These are phyloP conservation scores for Nomada fabriciana DNA, from an alignment of 2,888 invertebrate genomes.

Conservation along the genomic window DNA sequence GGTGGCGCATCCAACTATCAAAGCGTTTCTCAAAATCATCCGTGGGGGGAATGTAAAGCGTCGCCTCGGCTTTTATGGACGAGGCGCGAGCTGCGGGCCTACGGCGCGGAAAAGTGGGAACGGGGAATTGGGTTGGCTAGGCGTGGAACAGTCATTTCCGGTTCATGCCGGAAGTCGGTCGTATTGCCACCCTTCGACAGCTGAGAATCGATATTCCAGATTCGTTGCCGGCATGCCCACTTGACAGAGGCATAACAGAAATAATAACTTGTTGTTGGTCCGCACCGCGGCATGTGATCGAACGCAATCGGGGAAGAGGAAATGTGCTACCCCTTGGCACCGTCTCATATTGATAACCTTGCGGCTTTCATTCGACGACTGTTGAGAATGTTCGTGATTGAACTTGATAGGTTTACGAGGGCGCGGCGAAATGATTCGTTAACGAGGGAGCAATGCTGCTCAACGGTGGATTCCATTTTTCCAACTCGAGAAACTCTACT, in stretches of 20 bases:
- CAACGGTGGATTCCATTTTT: constrained; percentile 8
- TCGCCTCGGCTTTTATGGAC: constrained; percentile 34
- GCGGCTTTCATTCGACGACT: neutral
- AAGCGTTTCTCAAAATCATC: constrained; percentile 50
- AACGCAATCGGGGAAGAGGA: constrained; percentile 33
- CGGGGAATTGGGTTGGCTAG: constrained; percentile 72
- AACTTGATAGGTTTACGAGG: neutral
- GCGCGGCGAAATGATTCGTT: neutral
- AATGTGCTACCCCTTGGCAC: constrained; percentile 10
- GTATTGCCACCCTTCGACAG: constrained; percentile 75
- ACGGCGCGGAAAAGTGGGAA: constrained; percentile 25
- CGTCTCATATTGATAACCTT: constrained; percentile 20
- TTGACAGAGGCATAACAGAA: constrained; percentile 49
- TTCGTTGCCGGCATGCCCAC: constrained; percentile 38
- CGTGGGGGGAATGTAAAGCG: constrained; percentile 23
- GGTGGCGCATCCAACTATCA: constrained; percentile 2
- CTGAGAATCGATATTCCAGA: constrained; percentile 62
- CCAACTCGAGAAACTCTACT: constrained; percentile 1
- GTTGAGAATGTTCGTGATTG: too few relatives aligned
- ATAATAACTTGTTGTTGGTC: constrained; percentile 50
- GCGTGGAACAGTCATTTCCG: constrained; percentile 80
- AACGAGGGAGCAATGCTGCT: constrained; percentile 26
- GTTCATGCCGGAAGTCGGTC: constrained; percentile 74
- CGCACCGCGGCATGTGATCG: constrained; percentile 9
- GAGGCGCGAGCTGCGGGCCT: neutral